Evolutionary conservation across 2,797 vertebrate species (phyloP), one percentile per base, ranked within the genome.

Genomic region (Otolemur crassicaudatus): DNA sequence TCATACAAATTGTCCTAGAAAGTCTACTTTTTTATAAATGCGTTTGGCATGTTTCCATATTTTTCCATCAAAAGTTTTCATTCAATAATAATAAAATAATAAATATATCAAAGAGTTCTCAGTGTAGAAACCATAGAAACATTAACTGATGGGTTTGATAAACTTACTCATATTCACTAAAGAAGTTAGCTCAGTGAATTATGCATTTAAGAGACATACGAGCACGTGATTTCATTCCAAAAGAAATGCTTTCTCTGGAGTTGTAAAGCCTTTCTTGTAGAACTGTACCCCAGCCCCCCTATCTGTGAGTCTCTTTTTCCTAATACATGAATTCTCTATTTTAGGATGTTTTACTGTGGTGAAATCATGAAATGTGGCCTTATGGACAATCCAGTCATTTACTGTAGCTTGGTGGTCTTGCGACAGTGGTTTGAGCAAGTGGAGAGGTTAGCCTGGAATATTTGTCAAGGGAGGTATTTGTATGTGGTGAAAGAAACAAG

Each of bases 1-100:
- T 69, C 5, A 40, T 86, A 85, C 43, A 29, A 90, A 65, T 56
- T 93, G 27, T 37, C 34, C 20, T 53, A 76, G 73, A 90, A 58
- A 60, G 87, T 81, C 67, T 85, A 25, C 60, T 80, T 31, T 80
- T 95, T 72, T 73, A 85, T 90, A 95, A 92, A 40, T 67, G 56
- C 22, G 37, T 37, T 76, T 87, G 58, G 79, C 9, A 82, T 60
- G 87, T 94, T 60, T 13, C 29, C 14, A 37, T 25, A 23, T 60
- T 27, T 31, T 20, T 70, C 53, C 37, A 13, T 84, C 27, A 87
- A 83, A 86, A 76, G 10, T 90, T 61, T 94, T 94, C 14, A 81
- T 81, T 70, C 76, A 90, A 40, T 92, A 94, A 87, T 46, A 70
- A 84, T 77, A 76, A 16, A 61, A 72, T 61, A 61, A 72, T 77